These are phyloP conservation scores for Himalopsyche kuldschensis DNA, from an alignment of 2,888 invertebrate genomes.

Conservation along the genomic window DNA sequence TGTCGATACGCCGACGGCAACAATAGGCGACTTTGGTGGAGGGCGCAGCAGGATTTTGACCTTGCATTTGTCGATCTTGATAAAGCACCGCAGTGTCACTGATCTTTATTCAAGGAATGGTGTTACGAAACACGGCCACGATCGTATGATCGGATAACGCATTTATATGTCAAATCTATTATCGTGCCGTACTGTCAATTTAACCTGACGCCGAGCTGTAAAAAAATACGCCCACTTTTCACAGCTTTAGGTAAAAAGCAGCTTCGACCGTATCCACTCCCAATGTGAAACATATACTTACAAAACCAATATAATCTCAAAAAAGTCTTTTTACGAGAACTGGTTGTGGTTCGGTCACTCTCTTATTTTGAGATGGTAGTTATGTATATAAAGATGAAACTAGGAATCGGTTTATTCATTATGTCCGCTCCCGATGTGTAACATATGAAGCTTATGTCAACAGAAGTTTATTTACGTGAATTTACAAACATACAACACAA, in stretches of 20 bases:
- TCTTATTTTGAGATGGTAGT: no score
- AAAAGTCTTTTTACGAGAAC: no score
- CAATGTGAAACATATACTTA: no score
- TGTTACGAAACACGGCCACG: neutral
- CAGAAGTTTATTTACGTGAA: no score
- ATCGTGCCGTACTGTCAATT: neutral
- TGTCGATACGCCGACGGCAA: neutral
- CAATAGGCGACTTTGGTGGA: neutral
- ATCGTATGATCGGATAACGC: neutral
- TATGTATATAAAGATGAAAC: no score
- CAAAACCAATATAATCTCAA: no score
- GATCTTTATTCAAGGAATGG: slow-evolving; percentile 14
- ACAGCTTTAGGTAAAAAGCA: neutral
- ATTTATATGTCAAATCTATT: neutral
- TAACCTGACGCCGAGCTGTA: neutral
- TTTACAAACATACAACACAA: no score
- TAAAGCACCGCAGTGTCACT: slow-evolving; percentile 6
- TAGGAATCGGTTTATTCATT: no score
- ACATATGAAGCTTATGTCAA: no score
- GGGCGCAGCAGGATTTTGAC: slow-evolving; percentile 17
- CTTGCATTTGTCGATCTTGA: slow-evolving; percentile 5
- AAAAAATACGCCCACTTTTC: neutral
- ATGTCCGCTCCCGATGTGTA: no score
- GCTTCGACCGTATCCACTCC: no score
- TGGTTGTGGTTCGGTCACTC: no score